Conservation (phyloP, 64 coral and sea anemone species). For the Platygyra sinensis region DNA sequence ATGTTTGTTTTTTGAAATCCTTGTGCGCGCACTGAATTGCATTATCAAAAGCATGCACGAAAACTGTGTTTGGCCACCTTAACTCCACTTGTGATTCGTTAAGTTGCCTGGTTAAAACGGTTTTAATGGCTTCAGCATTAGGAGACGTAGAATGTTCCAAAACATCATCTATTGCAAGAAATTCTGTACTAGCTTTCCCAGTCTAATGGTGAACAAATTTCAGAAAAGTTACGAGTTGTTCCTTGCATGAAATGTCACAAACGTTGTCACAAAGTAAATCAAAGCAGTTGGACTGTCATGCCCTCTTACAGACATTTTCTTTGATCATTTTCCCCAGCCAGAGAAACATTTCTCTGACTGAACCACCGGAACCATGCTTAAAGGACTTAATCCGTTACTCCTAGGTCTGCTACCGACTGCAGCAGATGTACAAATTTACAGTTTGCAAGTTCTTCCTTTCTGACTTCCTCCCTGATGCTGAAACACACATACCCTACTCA, state of each 20-base stretch:
- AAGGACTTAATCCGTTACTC: slow-evolving; percentile 46
- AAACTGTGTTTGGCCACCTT: no score
- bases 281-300: slow-evolving; percentile 44
- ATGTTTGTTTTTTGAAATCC: no score
- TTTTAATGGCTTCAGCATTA: slow-evolving; percentile 60
- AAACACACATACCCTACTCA: slow-evolving; percentile 46
- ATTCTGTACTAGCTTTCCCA: slow-evolving; percentile 45
- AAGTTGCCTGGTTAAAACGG: slow-evolving; percentile 49
- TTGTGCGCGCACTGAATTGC: no score
- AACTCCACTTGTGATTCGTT: slow-evolving; percentile 7
- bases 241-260: slow-evolving; percentile 63
- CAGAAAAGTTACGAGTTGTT: slow-evolving; percentile 59
- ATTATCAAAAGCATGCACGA: no score
- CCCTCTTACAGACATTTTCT: slow-evolving; percentile 27
- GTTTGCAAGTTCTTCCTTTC: slow-evolving; percentile 45
- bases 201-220: slow-evolving; percentile 56
- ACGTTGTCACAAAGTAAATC: slow-evolving; percentile 48
- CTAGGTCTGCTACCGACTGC: slow-evolving; percentile 19
- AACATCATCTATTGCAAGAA: slow-evolving; percentile 57
- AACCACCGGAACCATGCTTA: slow-evolving; percentile 39
- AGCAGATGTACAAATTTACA: slow-evolving; percentile 38
- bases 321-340: slow-evolving; percentile 46
- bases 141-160: slow-evolving; percentile 44
- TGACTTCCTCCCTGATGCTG: slow-evolving; percentile 44
- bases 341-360: slow-evolving; percentile 64